Percentiles rank a stretch among this genome's conserved stretches.
These are phyloP conservation scores for Oryzias celebensis DNA, from an alignment of 2,113 vertebrate genomes.

Conservation along the genomic window DNA sequence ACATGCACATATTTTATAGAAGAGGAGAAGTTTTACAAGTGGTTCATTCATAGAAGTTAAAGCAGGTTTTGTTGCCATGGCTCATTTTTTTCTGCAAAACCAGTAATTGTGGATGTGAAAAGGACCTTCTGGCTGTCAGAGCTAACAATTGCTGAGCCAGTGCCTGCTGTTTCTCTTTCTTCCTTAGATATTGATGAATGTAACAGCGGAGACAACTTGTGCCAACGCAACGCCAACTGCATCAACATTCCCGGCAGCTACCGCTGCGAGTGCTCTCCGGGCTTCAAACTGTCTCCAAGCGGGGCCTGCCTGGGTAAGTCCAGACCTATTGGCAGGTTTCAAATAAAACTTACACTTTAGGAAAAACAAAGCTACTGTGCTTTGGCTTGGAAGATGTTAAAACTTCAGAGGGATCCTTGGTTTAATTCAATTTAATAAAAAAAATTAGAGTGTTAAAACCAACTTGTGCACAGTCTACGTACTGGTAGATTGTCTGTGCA, in stretches of 20 bases:
- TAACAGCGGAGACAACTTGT: constrained; percentile 85
- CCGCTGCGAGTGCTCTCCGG: constrained; percentile 86
- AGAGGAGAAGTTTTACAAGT: constrained; percentile 30
- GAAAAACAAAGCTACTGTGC: not conserved
- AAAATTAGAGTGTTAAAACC: too few relatives aligned
- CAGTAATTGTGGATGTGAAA: constrained; percentile 27
- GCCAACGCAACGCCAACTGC: constrained; percentile 88
- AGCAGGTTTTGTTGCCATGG: constrained; percentile 25
- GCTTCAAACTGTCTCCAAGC: constrained; percentile 87
- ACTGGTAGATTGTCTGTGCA: too few relatives aligned
- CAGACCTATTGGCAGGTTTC: constrained; percentile 1
- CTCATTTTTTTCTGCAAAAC: constrained; percentile 41
- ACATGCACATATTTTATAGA: constrained; percentile 10
- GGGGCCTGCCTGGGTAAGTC: constrained; percentile 90
- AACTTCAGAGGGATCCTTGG: too few relatives aligned
- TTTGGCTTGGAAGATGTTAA: not conserved
- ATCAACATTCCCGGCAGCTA: constrained; percentile 92
- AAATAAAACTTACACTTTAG: not conserved
- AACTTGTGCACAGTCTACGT: too few relatives aligned
- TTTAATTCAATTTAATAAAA: too few relatives aligned
- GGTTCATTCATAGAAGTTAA: constrained; percentile 26
- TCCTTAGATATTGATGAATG: constrained; percentile 89
- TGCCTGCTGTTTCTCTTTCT: constrained; percentile 23
- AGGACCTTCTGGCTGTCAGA: constrained; percentile 13
- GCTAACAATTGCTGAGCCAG: constrained; percentile 43